phyloP scores from a whole-genome alignment of 2,113 vertebrate species.

The Chloropsis hardwickii region DNA sequence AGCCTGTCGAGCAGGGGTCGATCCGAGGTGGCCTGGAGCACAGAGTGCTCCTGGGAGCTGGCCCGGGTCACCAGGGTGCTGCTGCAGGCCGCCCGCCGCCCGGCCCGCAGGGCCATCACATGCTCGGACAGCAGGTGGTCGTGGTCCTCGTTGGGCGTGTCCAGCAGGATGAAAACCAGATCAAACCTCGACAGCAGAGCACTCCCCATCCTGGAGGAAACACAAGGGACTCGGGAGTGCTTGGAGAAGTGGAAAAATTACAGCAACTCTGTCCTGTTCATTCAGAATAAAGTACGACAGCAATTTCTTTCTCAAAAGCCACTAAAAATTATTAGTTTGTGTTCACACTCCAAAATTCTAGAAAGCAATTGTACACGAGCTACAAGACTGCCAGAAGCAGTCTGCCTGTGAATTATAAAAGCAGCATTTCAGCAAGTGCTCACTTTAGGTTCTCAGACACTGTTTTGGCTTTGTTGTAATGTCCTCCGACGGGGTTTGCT shows the following conservation, averaged over 20 bases:
- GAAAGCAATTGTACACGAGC: not conserved
- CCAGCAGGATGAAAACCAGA: slow-evolving; percentile 93
- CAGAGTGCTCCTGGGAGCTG: slow-evolving; percentile 71
- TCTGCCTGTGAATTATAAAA: not conserved
- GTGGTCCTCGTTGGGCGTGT: slow-evolving; percentile 92
- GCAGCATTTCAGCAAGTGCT: slow-evolving; percentile 43
- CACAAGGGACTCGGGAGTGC: not conserved
- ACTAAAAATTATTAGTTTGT: not conserved
- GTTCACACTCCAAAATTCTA: not conserved
- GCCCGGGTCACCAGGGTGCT: slow-evolving; percentile 71
- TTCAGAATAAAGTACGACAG: not conserved
- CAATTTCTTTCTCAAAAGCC: not conserved
- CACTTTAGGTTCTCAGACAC: slow-evolving; percentile 98
- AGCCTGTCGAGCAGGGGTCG: slow-evolving; percentile 85
- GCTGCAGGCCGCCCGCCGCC: slow-evolving; percentile 69
- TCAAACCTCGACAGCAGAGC: slow-evolving; percentile 94
- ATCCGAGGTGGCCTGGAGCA: slow-evolving; percentile 81
- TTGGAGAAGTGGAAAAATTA: not conserved
- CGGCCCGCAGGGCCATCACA: slow-evolving; percentile 88
- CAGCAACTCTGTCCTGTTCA: not conserved
- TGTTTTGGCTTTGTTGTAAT: slow-evolving; percentile 95
- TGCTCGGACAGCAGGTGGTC: slow-evolving; percentile 94
- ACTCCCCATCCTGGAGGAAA: slow-evolving; percentile 87
- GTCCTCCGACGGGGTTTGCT: slow-evolving; percentile 93
- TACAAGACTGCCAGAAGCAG: not conserved